Evolutionary conservation across 1,140 invertebrate genomes (phyloP).

Genomic region (Aphis gossypii): DNA sequence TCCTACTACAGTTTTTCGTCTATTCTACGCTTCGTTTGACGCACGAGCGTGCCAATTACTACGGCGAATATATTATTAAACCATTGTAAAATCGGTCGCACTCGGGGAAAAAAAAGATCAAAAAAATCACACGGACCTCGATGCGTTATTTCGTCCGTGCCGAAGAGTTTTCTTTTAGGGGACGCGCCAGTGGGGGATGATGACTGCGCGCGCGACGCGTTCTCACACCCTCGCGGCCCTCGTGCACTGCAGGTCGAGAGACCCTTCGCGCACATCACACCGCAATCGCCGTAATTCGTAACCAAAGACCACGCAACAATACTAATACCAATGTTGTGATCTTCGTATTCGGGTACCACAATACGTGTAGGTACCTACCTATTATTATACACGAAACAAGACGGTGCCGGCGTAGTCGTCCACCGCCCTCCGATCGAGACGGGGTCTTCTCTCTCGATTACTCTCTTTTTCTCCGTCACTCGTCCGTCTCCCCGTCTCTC

Average conservation of each 20-base stretch:
- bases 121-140: neutral
- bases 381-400: too few relatives aligned
- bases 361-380: too few relatives aligned
- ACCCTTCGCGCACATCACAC: neutral
- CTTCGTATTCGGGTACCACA: too few relatives aligned
- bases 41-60: neutral
- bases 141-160: neutral
- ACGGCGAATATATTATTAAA: neutral
- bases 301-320: too few relatives aligned
- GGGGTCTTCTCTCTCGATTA: neutral
- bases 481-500: too few relatives aligned
- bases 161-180: neutral
- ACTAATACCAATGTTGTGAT: too few relatives aligned
- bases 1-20: neutral
- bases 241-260: too few relatives aligned
- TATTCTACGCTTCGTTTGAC: slow-evolving; percentile 5
- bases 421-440: neutral
- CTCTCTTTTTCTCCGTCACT: neutral
- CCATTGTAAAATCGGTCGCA: neutral
- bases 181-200: neutral
- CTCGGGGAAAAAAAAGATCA: neutral
- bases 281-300: neutral
- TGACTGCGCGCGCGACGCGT: neutral
- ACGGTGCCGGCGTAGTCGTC: too few relatives aligned
- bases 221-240: too few relatives aligned